Conservation (phyloP, 1,140 invertebrate genomes). For the Amyelois transitella region DNA sequence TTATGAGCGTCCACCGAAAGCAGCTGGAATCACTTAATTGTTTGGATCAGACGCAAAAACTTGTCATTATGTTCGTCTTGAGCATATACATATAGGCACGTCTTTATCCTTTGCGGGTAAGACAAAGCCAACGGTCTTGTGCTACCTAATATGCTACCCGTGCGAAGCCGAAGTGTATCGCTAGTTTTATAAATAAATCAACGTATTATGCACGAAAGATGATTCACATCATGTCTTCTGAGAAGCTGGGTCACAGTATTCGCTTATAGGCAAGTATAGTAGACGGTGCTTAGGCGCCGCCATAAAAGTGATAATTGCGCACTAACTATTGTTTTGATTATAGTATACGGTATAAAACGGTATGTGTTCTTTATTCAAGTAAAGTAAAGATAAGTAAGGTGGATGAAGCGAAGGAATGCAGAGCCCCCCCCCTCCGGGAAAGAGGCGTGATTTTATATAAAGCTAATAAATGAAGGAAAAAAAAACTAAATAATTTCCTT, state of each 20-base stretch:
- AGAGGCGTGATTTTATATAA: too few relatives aligned
- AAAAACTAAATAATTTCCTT: too few relatives aligned
- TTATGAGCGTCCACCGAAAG: conserved; percentile 48
- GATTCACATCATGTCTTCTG: neutral
- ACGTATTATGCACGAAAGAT: neutral
- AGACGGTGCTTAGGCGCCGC: conserved; percentile 48
- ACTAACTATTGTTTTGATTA: conserved; percentile 38
- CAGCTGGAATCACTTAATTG: conserved; percentile 44
- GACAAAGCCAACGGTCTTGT: too few relatives aligned
- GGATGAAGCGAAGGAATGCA: too few relatives aligned
- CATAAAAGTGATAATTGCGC: conserved; percentile 65
- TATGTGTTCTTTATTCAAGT: neutral
- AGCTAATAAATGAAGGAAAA: too few relatives aligned
- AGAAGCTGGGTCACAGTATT: neutral
- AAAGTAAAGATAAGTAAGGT: too few relatives aligned
- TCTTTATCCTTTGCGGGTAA: too few relatives aligned
- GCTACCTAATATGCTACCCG: too few relatives aligned
- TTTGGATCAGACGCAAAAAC: conserved; percentile 42
- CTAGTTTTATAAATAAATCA: neutral
- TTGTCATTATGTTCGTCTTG: conserved; percentile 1
- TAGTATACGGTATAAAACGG: conserved; percentile 14
- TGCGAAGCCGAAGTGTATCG: too few relatives aligned
- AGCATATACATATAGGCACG: too few relatives aligned
- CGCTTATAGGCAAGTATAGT: neutral
- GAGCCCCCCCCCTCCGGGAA: too few relatives aligned